Base-by-base conservation (phyloP, 2,888 invertebrate genomes). In the Microctonus brassicae region DNA sequence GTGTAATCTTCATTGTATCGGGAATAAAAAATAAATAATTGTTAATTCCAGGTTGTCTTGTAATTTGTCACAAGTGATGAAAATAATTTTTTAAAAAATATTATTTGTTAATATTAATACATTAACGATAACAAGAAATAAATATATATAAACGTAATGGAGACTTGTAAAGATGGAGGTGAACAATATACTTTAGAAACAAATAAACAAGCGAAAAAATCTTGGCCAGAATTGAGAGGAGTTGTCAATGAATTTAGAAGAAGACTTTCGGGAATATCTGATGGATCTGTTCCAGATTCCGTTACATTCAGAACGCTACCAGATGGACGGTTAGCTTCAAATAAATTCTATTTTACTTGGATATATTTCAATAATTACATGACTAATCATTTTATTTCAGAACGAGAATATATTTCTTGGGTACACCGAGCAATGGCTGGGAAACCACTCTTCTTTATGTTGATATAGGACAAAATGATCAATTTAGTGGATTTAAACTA, bases 391-490 rank as follows among this genome's bases (percentile, higher is more conserved):
- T 69, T 6, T 67, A 66, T 81, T 78, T 4, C 62, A 92, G 94
- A 79, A 94, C 92, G 11, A 91, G 97, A 81, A 93, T 97, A 81
- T 98, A 97, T 88, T 98, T 97, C 86, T 90, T 98, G 74, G 94
- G 96, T 79, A 94, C 95, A 24, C 95, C 95, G 0, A 93, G 94
- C 64, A 95, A 95, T 82, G 94, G 95, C 17, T 95, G 96, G 92
- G 97, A 97, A 87, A 95, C 95, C 2, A 97, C 97, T 0, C 88
- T 97, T 11, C 89, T 97, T 0, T 97, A 94, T 83, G 93, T 94
- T 0, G 97, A 97, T 86, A 91, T 97, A n/a, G 91, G 92, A 60
- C 90, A 90, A 70, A 90, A 89, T n/a, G 88, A 89, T 75, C 90
- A 91, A 75, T 89, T 91, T 9, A 91, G 88, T 76, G 90, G 89